phyloP scores from a whole-genome alignment of 2,797 vertebrate species.

The Remorina albescens region DNA sequence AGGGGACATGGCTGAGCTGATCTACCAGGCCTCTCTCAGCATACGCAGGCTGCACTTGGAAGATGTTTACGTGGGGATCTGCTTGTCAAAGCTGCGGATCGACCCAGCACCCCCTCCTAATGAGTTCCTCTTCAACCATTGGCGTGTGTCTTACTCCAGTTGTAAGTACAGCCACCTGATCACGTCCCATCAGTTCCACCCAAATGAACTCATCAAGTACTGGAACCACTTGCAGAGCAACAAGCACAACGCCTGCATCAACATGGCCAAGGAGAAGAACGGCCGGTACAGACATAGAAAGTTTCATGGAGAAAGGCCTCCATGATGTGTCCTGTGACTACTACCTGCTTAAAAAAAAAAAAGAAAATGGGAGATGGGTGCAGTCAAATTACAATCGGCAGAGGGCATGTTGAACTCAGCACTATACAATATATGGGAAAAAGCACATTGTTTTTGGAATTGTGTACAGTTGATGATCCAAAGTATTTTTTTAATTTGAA shows the following conservation, averaged over 20 bases:
- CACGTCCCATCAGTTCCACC: conserved; percentile 99
- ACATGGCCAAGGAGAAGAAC: conserved; percentile 92
- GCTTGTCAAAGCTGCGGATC: conserved; percentile 95
- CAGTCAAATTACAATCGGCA: conserved; percentile 44
- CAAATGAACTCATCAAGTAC: conserved; percentile 96
- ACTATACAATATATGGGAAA: conserved; percentile 82
- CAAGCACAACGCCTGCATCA: conserved; percentile 98
- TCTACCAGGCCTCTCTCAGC: conserved; percentile 95
- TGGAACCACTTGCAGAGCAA: conserved; percentile 99
- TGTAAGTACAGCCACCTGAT: conserved; percentile 99
- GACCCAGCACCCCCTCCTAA: conserved; percentile 97
- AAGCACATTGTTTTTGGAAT: conserved; percentile 89
- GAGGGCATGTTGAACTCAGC: conserved; percentile 74
- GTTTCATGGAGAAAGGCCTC: conserved; percentile 87
- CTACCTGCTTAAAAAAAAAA: conserved; percentile 22
- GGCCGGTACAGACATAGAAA: conserved; percentile 91
- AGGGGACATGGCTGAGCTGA: conserved; percentile 95
- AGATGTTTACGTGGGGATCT: conserved; percentile 98
- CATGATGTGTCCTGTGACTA: conserved; percentile 55
- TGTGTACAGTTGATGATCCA: conserved; percentile 82
- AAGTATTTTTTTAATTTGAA: conserved; percentile 95
- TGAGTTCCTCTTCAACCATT: conserved; percentile 99
- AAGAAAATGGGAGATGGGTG: conserved; percentile 5
- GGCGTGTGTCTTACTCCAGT: conserved; percentile 99
- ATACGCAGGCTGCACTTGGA: conserved; percentile 97